Evolutionary conservation across 2,888 invertebrate species (phyloP), one percentile per base, ranked within the genome.

Genomic region (Colletes collaris): DNA sequence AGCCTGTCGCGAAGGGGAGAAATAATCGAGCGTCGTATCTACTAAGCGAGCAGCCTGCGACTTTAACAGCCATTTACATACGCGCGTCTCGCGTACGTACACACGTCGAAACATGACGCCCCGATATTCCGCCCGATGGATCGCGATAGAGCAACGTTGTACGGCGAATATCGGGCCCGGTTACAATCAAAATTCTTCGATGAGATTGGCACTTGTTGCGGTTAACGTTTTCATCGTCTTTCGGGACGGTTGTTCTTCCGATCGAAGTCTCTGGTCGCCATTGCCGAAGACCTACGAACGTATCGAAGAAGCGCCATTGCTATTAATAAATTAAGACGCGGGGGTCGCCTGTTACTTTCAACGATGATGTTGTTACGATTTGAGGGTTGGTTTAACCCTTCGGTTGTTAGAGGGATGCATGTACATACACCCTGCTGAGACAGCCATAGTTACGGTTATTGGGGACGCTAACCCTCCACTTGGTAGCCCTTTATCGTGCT

Each of bases 11-110:
- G 72, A 60, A 37, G 68, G 70, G 72, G 67, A 56, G 60, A 49
- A 62, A 49, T 71, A 85, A 85, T 85, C 85, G 83, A 59, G 62
- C 52, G 65, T 65, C 63, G 78, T 79, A 85, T 85, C 85, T 85
- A 11, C 49, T 68, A 65, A 65, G 67, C 82, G 79, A 60, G 49
- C 80, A 73, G 67, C 55, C 71, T 77, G 77, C 74, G 52, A 65
- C 66, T 58, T 66, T 62, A 64, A 62, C 70, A 13, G 71, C 11
- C 70, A 77, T 80, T 81, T 69, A 46, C 81, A 76, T 81, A 76
- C 68, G 50, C 79, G 71, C 78, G 67, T 56, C 19, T 58, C 68
- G 62, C 50, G 65, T 16, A 19, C 50, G 44, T 46, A 46, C 10
- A 46, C 44, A 46, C 50, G 50, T 62, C 60, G 62, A 62, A 66